Base-by-base conservation (phyloP, 2,888 invertebrate genomes). In the Rhorus exstirpatorius region DNA sequence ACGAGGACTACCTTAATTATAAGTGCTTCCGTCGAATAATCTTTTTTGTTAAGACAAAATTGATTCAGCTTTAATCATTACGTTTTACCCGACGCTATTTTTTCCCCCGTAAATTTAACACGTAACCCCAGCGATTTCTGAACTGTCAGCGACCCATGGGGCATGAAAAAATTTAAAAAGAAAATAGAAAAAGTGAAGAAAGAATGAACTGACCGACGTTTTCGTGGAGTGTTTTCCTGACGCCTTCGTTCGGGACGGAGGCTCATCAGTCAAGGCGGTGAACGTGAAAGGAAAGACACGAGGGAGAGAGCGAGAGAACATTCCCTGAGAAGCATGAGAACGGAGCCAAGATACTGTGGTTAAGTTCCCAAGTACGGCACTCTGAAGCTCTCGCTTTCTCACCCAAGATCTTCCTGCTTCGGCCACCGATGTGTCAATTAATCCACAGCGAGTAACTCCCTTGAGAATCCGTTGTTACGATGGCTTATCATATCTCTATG, bases 341-440 rank as follows among this genome's bases (percentile, higher is more conserved):
- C 35, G 63, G 49, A 78, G 51, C 63, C 67, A 60, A 77, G 72
- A 55, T 55, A 72, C 71, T 49, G 44, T 38, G 41, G 58, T 61
- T 26, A 31, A 41, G 74, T 72, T 77, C 67, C 82, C 81, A 82
- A 85, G 81, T 83, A 77, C 68, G 51, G 46, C 72, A 68, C 74
- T 80, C 76, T 44, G 77, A 51, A 14, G 14, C 31, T 38, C 79
- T 44, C 65, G 49, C 83, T 70, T 49, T 67, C 86, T 84, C 86
- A 81, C 82, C 81, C 83, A 86, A 89, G 55, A 6, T 67, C 65
- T 65, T 58, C 51, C 41, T 19, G 26, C 71, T 55, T 44, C 46
- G 26, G 24, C 55, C 91, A 90, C 90, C 92, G 90, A 92, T 92
- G 92, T 92, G 92, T 92, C 92, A 92, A 92, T 92, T 92, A 93